Evolutionary conservation across 2,113 vertebrate species (phyloP), one percentile per base, ranked within the genome.

Genomic region (Hemiprocne comata): DNA sequence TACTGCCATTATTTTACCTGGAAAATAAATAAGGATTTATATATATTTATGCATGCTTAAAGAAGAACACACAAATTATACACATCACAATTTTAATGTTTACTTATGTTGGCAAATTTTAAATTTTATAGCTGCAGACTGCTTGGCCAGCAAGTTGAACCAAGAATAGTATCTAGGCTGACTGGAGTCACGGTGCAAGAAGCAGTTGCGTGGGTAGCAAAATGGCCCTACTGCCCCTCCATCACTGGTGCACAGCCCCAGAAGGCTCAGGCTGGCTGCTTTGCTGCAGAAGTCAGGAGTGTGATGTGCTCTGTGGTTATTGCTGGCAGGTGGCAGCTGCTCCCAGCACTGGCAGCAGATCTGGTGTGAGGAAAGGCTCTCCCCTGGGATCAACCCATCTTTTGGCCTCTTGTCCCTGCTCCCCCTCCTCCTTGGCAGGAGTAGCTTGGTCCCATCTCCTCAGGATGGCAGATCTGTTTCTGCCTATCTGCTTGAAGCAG

Each of bases 171-270:
- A 33, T 44, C 24, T 20, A 19, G n/a, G 61, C 74, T 72, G 75
- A 55, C 57, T 66, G 5, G 4, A 36, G 57, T 67, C 24, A 36
- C 7, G 17, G 38, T 33, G 29, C 34, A 81, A 21, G 69, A 20
- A 76, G 50, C 7, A 33, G 54, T 33, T 80, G 29, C 0, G 1
- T 72, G 69, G 69, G 36, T 17, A 33, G 40, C 34, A 69, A 26
- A 76, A 10, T 6, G 65, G 50, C 55, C 70, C 46, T 61, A 14
- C 38, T 73, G 44, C 44, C 34, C 11, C 67, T 65, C 44, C 0
- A 0, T 3, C 4, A 1, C 58, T 79, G 44, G 29, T 61, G 65
- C 2, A 4, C 1, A 12, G 57, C 34, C 54, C 62, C 10, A 1
- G 28, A 40, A 51, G 19, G 28, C 83, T 85, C 3, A 0, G 3